These are phyloP conservation scores for Anthopleura xanthogrammica DNA, from an alignment of 92 coral and sea anemone species.

Conservation along the genomic window DNA sequence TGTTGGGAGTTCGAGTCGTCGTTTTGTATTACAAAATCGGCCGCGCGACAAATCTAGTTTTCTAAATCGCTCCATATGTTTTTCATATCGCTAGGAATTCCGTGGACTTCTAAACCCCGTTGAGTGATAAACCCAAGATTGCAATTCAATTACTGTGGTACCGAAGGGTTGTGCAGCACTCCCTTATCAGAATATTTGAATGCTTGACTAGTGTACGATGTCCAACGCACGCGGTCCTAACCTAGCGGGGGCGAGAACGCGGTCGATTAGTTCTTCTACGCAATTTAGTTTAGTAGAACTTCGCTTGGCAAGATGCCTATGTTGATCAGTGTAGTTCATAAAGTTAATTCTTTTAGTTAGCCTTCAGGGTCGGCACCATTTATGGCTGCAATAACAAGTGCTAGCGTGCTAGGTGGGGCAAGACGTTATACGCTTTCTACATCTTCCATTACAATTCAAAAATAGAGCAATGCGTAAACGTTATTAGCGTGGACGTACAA, in stretches of 20 bases:
- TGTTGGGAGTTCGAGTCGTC: background rate
- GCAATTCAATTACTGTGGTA: background rate
- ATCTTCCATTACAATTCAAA: background rate
- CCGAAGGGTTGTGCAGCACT: background rate
- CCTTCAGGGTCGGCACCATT: background rate
- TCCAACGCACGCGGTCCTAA: background rate
- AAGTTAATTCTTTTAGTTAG: background rate
- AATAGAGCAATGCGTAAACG: background rate
- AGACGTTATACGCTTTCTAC: background rate
- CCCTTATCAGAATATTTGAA: background rate
- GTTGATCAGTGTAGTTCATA: background rate
- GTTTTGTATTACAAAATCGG: background rate
- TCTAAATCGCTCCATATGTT: constrained; percentile 9
- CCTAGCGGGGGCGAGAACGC: background rate
- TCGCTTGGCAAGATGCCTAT: background rate
- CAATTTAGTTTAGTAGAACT: background rate
- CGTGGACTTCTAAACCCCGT: constrained; percentile 17
- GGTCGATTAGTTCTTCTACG: background rate
- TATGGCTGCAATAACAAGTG: background rate
- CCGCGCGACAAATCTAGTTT: background rate
- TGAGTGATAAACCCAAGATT: constrained; percentile 22
- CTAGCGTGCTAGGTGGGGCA: background rate
- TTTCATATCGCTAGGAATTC: constrained; percentile 17
- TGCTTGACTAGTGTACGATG: background rate
- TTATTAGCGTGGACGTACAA: background rate